Conservation (phyloP, 2,888 invertebrate genomes). For the Trimorus sp. region DNA sequence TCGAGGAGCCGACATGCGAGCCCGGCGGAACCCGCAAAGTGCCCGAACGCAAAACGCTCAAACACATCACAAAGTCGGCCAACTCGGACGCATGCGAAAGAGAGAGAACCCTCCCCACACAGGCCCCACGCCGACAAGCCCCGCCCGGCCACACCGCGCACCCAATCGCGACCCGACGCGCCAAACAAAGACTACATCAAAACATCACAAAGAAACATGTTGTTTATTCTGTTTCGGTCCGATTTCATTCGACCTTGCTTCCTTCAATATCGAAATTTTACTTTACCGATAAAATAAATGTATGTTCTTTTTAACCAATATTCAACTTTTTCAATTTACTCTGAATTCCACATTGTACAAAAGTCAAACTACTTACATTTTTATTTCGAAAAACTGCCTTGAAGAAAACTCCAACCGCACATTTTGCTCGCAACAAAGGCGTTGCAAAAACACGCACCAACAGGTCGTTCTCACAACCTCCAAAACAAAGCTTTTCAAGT, state of each 20-base stretch:
- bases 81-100: background rate
- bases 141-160: background rate
- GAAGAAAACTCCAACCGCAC: too few species aligned
- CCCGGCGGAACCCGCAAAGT: background rate
- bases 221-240: background rate
- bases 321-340: too few species aligned
- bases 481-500: too few species aligned
- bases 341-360: too few species aligned
- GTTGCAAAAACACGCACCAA: too few species aligned
- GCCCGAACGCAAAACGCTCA: background rate
- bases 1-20: constrained; percentile 16
- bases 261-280: background rate
- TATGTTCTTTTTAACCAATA: too few species aligned
- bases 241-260: background rate
- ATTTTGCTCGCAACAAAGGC: too few species aligned
- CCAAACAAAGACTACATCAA: background rate
- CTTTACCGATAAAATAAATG: background rate
- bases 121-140: background rate
- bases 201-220: background rate
- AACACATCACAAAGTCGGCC: background rate
- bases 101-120: background rate
- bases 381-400: too few species aligned
- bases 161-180: background rate
- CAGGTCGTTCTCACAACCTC: too few species aligned
- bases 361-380: too few species aligned